Evolutionary conservation across 2,888 invertebrate genomes (phyloP).

Genomic region (Xylocampa areola): DNA sequence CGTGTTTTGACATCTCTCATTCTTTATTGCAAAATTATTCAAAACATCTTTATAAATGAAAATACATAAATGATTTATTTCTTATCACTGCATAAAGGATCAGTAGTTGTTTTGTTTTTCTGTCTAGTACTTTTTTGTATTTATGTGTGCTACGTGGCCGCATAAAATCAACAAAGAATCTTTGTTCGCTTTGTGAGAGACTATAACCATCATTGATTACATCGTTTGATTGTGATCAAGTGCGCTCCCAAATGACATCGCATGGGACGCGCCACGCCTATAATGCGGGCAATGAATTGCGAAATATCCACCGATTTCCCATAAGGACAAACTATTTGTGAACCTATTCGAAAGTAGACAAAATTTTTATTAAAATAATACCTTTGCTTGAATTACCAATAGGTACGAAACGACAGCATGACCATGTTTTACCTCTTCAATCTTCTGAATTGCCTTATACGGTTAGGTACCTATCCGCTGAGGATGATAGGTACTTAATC

Average conservation of each 20-base stretch:
- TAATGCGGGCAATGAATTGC: conserved; percentile 71
- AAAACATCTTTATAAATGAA: conserved; percentile 37
- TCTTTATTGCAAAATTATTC: conserved; percentile 61
- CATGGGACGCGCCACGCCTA: conserved; percentile 74
- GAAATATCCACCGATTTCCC: conserved; percentile 70
- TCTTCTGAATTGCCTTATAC: conserved; percentile 37
- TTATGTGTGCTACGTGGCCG: conserved; percentile 36
- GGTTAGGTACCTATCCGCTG: conserved; percentile 3
- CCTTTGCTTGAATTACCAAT: neutral
- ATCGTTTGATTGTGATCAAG: conserved; percentile 73
- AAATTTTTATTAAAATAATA: neutral
- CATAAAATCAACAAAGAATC: conserved; percentile 72
- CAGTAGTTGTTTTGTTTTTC: conserved; percentile 17
- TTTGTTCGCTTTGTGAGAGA: conserved; percentile 78
- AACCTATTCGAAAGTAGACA: neutral
- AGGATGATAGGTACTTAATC: conserved; percentile 9
- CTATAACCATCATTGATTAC: conserved; percentile 66
- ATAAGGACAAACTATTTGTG: conserved; percentile 43
- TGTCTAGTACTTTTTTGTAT: conserved; percentile 28
- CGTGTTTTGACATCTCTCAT: conserved; percentile 51
- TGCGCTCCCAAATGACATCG: conserved; percentile 78
- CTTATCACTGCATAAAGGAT: conserved; percentile 17
- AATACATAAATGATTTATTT: conserved; percentile 33
- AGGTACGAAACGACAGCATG: no score
- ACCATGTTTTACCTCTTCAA: no score